A percentile compares a stretch with the other conserved stretches of the same genome.
Evolutionary conservation across 2,888 invertebrate species (phyloP).

Genomic region (Oxycera nigricornis): DNA sequence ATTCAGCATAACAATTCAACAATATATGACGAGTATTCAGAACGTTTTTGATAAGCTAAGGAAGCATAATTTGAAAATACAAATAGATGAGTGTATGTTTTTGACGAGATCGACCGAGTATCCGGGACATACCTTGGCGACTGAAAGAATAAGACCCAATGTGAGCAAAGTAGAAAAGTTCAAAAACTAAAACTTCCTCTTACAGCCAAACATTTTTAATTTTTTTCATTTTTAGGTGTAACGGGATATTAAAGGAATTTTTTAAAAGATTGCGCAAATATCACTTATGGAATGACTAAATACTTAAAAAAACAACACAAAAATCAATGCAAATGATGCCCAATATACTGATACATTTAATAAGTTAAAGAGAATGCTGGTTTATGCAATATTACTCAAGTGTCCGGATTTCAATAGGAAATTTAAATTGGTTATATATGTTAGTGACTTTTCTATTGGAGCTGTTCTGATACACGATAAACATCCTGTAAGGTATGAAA

Average conservation of each 20-base stretch:
- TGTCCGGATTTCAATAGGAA: no score
- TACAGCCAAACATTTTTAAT: not conserved
- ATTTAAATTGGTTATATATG: not conserved
- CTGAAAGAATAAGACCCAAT: not conserved
- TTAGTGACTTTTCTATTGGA: not conserved
- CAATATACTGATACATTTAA: not conserved
- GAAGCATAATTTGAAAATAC: no score
- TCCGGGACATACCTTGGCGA: not conserved
- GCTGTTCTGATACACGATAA: no score
- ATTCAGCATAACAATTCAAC: no score
- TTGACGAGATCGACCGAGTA: not conserved
- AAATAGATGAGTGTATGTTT: not conserved
- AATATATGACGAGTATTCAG: no score
- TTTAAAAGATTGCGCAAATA: no score
- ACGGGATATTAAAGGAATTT: no score
- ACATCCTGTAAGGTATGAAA: not conserved
- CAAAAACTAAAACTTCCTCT: not conserved
- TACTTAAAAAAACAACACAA: not conserved
- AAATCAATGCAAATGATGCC: not conserved
- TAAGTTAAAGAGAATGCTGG: no score
- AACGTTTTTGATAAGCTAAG: not conserved
- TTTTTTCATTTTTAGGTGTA: not conserved
- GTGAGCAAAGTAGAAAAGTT: not conserved
- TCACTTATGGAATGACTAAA: no score
- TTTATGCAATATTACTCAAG: no score